Evolutionary conservation across 92 coral and sea anemone species (phyloP).

Genomic region (Galaxea fascicularis): DNA sequence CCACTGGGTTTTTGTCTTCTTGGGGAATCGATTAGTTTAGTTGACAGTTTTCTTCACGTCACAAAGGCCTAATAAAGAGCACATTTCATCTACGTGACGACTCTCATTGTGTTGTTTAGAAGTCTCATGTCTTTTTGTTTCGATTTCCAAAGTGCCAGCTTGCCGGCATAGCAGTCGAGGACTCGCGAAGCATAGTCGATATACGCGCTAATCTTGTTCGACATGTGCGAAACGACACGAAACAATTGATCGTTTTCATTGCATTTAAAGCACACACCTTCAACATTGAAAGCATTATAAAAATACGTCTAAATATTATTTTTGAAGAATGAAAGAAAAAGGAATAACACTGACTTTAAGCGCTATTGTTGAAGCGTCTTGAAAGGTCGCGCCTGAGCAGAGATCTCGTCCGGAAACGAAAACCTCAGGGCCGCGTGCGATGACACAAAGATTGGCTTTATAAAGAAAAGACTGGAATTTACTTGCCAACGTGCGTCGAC

Average conservation of each 20-base stretch:
- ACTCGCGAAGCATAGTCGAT: not conserved
- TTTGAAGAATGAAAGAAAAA: not conserved
- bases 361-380: not conserved
- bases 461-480: not conserved
- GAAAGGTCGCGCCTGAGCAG: not conserved
- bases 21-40: not conserved
- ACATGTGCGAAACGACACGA: not conserved
- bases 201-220: too few relatives aligned
- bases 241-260: not conserved
- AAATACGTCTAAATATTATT: not conserved
- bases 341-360: not conserved
- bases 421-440: not conserved
- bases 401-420: not conserved
- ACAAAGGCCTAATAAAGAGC: not conserved
- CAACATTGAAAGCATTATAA: not conserved
- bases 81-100: not conserved
- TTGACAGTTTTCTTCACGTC: not conserved
- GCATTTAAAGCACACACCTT: not conserved
- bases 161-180: not conserved
- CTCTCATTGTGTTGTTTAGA: not conserved
- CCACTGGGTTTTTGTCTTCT: not conserved
- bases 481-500: not conserved
- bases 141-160: conserved; percentile 35
- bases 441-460: not conserved
- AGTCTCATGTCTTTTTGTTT: conserved; percentile 44